Evolutionary conservation across 2,888 invertebrate genomes (phyloP), one percentile per base, ranked within the genome.

Genomic region (Hirudinaria manillensis): DNA sequence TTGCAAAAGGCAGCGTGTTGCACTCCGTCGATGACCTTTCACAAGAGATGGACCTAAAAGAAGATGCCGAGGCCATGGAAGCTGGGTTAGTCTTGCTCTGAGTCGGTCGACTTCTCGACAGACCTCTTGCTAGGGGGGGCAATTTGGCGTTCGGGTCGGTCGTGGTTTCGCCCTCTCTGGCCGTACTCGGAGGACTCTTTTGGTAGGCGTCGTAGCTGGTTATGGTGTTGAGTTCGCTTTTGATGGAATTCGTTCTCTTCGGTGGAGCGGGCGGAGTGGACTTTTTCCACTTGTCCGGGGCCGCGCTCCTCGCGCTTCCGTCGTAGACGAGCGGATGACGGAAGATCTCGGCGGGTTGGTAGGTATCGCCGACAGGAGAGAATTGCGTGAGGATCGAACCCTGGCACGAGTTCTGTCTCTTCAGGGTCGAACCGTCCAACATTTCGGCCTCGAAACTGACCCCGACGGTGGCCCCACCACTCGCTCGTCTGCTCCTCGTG

Each of bases 1-100:
- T 97, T 80, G 97, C 97, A 87, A 98, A 98, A 61, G 97, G 97
- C 78, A 88, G 80, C 24, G 85, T 83, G 79, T 96, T 95, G 70
- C 94, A 94, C 88, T 96, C 96, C 1, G 67, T 10, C 6, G 27
- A 24, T n/a, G 32, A 4, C 34, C 21, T 36, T 27, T 68, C 68
- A n/a, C 29, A 29, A 36, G 34, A 36, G 1, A 10, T 34, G 1
- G 68, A 68, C 7, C 36, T 34, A 19, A 21, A 29, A n/a, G 55
- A 29, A 29, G 51, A 36, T 19, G 16, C 16, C 10, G 4, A 13
- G 24, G 53, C 55, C n/a, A 21, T 10, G 27, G 13, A 24, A 29
- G 72, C 32, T 16, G n/a, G 55, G 32, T 55, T 27, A 1, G 4
- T 34, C 32, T 10, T 32, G n/a, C 32, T 36, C 32, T 68, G 34